Evolutionary conservation across 2,888 invertebrate genomes (phyloP).

Genomic region (Andrena flavipes): DNA sequence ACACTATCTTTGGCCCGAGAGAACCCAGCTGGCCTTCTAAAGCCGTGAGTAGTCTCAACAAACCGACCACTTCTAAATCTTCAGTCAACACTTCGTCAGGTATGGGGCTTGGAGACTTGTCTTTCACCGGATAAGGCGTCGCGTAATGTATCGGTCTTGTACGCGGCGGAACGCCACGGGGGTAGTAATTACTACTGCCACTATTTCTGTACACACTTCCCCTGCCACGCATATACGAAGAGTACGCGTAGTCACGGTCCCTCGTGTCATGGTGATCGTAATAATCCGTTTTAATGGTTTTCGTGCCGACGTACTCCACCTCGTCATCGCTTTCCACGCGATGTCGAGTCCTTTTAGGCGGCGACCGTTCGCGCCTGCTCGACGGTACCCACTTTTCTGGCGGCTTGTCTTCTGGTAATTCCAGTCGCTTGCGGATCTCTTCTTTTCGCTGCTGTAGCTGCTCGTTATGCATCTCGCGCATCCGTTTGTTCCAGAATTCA

Average conservation of each 20-base stretch:
- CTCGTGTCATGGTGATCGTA: constrained; percentile 77
- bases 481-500: constrained; percentile 92
- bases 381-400: constrained; percentile 71
- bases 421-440: constrained; percentile 89
- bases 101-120: constrained; percentile 77
- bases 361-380: constrained; percentile 69
- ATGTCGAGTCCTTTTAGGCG: constrained; percentile 63
- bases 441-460: constrained; percentile 89
- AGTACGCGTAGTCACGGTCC: constrained; percentile 71
- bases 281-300: constrained; percentile 76
- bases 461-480: constrained; percentile 91
- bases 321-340: constrained; percentile 81
- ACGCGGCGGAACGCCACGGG: constrained; percentile 64
- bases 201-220: constrained; percentile 69
- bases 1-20: constrained; percentile 92
- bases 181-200: constrained; percentile 69
- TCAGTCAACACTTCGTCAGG: constrained; percentile 79
- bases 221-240: constrained; percentile 70
- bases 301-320: constrained; percentile 81
- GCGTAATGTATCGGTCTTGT: constrained; percentile 75
- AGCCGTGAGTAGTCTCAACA: constrained; percentile 91
- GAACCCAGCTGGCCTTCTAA: constrained; percentile 94
- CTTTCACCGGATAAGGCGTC: constrained; percentile 82
- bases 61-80: constrained; percentile 82
- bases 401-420: constrained; percentile 85